Conservation (phyloP, 2,797 vertebrate genomes). For the Sebastes variabilis region DNA sequence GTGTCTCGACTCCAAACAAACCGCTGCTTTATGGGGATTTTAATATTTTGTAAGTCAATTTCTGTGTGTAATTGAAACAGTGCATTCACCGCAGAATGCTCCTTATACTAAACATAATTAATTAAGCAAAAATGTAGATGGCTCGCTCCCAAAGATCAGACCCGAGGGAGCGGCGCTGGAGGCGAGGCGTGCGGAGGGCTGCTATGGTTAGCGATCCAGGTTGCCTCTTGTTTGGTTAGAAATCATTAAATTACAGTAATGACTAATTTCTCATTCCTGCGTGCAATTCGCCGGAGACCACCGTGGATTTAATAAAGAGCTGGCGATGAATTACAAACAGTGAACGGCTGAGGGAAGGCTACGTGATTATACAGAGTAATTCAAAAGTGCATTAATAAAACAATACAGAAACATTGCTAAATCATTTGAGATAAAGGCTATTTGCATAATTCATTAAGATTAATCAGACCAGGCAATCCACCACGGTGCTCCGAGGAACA, state of each 20-base stretch:
- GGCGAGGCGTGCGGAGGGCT: constrained; percentile 34
- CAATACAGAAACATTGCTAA: constrained; percentile 87
- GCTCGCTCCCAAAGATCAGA: constrained; percentile 75
- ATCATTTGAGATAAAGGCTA: constrained; percentile 86
- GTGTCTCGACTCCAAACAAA: constrained; percentile 44
- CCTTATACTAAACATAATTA: constrained; percentile 81
- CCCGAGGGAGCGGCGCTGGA: constrained; percentile 62
- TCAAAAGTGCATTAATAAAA: constrained; percentile 88
- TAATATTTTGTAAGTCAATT: constrained; percentile 76
- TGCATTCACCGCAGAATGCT: constrained; percentile 72
- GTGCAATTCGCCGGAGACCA: constrained; percentile 80
- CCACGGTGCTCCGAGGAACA: constrained; percentile 70
- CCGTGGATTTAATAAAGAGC: constrained; percentile 85
- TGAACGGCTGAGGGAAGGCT: constrained; percentile 67
- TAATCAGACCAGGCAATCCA: constrained; percentile 84
- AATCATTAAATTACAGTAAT: constrained; percentile 89
- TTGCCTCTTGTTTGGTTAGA: constrained; percentile 84
- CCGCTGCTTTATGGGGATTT: constrained; percentile 49
- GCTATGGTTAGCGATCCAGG: constrained; percentile 73
- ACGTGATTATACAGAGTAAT: constrained; percentile 84
- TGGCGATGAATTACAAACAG: constrained; percentile 83
- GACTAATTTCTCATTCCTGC: constrained; percentile 86
- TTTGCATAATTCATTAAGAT: constrained; percentile 90
- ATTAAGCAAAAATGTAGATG: constrained; percentile 80
- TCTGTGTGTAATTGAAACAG: constrained; percentile 78